Evolutionary conservation across 1,140 invertebrate species (phyloP).

Genomic region (Pachypeltis micranthus): DNA sequence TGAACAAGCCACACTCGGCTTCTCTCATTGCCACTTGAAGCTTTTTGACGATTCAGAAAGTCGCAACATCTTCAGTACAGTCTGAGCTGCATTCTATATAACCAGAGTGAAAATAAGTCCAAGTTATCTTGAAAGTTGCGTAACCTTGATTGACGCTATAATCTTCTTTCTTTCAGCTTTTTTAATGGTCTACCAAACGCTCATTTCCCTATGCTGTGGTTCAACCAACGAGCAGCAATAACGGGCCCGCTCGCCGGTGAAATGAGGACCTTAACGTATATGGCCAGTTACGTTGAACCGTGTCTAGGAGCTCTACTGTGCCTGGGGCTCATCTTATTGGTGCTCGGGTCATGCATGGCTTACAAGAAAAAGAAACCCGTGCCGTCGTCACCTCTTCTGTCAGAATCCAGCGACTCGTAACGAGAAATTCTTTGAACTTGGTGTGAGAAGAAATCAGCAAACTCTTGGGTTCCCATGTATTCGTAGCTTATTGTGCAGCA

Average conservation of each 20-base stretch:
- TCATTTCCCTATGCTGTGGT: constrained; percentile 67
- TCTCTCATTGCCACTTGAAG: too few species aligned
- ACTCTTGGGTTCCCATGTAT: too few species aligned
- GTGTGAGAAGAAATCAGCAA: too few species aligned
- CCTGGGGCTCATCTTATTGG: not conserved
- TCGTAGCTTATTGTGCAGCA: too few species aligned
- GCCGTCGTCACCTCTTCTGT: not conserved
- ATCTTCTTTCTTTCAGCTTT: constrained; percentile 46
- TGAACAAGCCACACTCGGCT: too few species aligned
- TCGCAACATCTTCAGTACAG: too few species aligned
- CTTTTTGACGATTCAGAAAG: too few species aligned
- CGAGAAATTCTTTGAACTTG: constrained; percentile 19
- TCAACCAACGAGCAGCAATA: constrained; percentile 51
- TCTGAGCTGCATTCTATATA: too few species aligned
- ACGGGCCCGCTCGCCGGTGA: constrained; percentile 38
- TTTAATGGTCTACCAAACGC: constrained; percentile 45
- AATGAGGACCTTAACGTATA: constrained; percentile 24
- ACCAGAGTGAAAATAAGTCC: too few species aligned
- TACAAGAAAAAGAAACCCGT: not conserved
- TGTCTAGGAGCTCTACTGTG: not conserved
- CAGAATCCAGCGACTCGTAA: constrained; percentile 4
- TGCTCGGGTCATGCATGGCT: not conserved
- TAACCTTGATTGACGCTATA: too few species aligned
- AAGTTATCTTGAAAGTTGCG: too few species aligned
- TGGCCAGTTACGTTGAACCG: not conserved